These are phyloP conservation scores for Chaenocephalus aceratus DNA, from an alignment of 2,113 vertebrate genomes.

Conservation along the genomic window DNA sequence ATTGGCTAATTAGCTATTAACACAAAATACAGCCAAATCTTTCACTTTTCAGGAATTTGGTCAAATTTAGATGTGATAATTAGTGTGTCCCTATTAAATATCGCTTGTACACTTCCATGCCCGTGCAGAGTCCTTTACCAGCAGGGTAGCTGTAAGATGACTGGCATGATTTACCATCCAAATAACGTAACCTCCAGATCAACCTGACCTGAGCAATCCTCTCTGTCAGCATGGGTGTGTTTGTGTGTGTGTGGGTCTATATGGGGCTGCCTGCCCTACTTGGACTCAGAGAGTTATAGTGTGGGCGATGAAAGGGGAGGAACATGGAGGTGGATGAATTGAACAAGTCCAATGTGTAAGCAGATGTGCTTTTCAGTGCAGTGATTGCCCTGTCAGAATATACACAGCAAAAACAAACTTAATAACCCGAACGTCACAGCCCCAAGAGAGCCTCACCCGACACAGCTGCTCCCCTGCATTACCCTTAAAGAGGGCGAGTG, in stretches of 20 bases:
- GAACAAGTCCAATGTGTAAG: slow-evolving; percentile 4
- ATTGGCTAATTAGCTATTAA: not conserved
- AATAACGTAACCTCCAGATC: slow-evolving; percentile 18
- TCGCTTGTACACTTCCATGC: not conserved
- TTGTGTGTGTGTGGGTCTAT: slow-evolving; percentile 51
- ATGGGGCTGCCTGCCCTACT: slow-evolving; percentile 73
- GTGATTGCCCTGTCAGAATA: not conserved
- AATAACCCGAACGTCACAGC: not conserved
- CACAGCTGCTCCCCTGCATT: slow-evolving; percentile 15
- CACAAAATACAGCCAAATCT: not conserved
- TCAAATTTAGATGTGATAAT: not conserved
- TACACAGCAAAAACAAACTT: not conserved
- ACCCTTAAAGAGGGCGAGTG: slow-evolving; percentile 10
- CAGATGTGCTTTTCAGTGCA: slow-evolving; percentile 47
- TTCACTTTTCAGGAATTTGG: not conserved
- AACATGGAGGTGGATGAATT: not conserved
- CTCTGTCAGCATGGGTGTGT: slow-evolving; percentile 29
- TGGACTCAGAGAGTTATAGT: slow-evolving; percentile 29
- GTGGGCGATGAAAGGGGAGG: not conserved
- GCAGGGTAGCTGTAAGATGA: not conserved
- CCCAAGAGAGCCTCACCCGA: not conserved
- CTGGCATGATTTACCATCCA: not conserved
- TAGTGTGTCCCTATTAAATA: not conserved
- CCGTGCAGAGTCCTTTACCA: not conserved
- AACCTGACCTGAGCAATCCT: slow-evolving; percentile 18